Evolutionary conservation across 2,888 invertebrate genomes (phyloP), one percentile per base, ranked within the genome.

Genomic region (Andrena minutula): DNA sequence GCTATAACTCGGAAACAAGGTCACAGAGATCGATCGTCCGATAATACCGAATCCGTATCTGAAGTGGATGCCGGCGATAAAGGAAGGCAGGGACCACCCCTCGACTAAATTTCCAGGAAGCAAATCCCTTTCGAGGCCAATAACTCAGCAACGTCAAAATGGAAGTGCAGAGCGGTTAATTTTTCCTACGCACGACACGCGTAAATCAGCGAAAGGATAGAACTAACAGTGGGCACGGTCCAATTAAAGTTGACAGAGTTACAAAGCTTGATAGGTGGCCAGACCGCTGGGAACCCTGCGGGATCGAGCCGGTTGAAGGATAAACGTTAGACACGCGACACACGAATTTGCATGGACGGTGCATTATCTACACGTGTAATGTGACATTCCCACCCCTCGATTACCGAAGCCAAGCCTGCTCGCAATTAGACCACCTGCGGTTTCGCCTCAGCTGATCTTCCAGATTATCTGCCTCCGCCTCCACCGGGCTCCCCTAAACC

Each of bases 321-420:
- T 88, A 88, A 88, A 88, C 83, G 88, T 83, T 85, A 83, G 83
- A 75, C 87, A 88, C 88, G 87, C 87, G 85, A 88, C 85, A 83
- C 61, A 79, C 81, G 77, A 87, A 88, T 87, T 87, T 87, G 87
- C 88, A 86, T 79, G 85, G 69, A 58, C 88, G 87, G 87, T 87
- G 81, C 86, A 85, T 88, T 88, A 86, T 84, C 88, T 85, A 85
- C 87, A 85, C 83, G 88, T 86, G 87, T 88, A 88, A 88, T 85
- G 87, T 82, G 87, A 86, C 88, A 86, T 87, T 73, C 75, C 75
- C 77, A 72, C 69, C 73, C 80, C 69, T 71, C 83, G 85, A 88
- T 87, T 88, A 85, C 69, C 66, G 64, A 79, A 83, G 78, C 64
- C 75, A 60, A 85, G 83, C 78, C 63, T 66, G 79, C 76, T 76